Base-by-base conservation (phyloP, 2,113 vertebrate species). In the Cinclus mexicanus region DNA sequence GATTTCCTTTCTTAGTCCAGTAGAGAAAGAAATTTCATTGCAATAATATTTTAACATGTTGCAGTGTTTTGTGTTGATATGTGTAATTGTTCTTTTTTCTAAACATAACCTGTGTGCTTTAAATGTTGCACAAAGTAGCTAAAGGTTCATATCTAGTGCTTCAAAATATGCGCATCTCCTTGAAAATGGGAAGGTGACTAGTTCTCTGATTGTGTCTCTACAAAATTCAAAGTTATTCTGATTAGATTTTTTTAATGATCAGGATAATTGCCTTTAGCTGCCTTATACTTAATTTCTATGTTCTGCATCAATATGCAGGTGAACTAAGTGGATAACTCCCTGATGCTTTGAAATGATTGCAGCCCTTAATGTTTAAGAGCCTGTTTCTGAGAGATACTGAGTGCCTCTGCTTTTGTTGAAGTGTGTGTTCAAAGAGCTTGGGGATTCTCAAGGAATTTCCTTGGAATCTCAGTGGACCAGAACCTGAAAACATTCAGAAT, bases 231-330 rank as follows among this genome's bases (percentile, higher is more conserved):
- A 96, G 89, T 81, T 93, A 67, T 60, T 79, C 84, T 95, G 90
- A 96, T 94, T 90, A 91, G 85, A 71, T 55, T 94, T 93, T 77
- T 87, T 94, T 94, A 94, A 97, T 91, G 24, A 95, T 89, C 68
- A 88, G 75, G 91, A 96, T 94, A 94, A 97, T 97, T 95, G 76
- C 84, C 64, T 96, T 91, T 95, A 81, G 44, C 75, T 90, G 68
- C 83, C 71, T 95, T 55, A 64, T 60, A 44, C 50, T 92, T 88
- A 77, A 83, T 78, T 26, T 61, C 63, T 70, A 7, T 44, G 21
- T 55, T 80, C 78, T 75, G 52, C 90, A 93, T 95, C 87, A 96
- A 63, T 88, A 95, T 88, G 92, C 94, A 94, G 92, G 92, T 95
- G 90, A 96, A 50, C 53, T 63, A 76, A 93, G 65, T 72, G 53